A percentile compares a stretch with the other conserved stretches of the same genome.
phyloP scores from a whole-genome alignment of 2,888 invertebrate species.

The Mesoligia furuncula region DNA sequence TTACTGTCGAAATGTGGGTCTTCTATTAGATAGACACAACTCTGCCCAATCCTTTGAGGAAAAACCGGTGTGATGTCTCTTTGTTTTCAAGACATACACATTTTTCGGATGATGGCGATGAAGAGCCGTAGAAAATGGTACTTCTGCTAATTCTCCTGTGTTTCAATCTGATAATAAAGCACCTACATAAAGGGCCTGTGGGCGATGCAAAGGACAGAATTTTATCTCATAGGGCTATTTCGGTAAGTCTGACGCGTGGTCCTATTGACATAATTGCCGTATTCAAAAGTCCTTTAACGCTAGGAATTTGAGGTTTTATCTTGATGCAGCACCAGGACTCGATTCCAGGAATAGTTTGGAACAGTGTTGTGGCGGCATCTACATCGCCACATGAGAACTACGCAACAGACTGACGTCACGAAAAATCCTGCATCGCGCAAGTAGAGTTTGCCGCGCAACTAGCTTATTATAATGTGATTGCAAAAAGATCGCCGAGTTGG shows the following conservation, averaged over 20 bases:
- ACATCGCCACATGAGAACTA: not conserved
- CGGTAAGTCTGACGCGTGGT: slow-evolving; percentile 37
- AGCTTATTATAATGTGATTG: not conserved
- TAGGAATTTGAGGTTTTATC: slow-evolving; percentile 14
- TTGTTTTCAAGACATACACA: not conserved
- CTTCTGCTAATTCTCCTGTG: slow-evolving; percentile 42
- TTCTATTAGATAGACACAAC: not conserved
- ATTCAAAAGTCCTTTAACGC: slow-evolving; percentile 35
- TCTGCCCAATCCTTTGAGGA: not conserved
- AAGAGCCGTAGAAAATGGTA: not conserved
- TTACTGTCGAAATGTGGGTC: not conserved
- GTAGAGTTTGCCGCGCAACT: not conserved
- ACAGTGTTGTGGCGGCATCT: not conserved
- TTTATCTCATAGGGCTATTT: slow-evolving; percentile 56
- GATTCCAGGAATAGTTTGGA: not conserved
- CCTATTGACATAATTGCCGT: slow-evolving; percentile 47
- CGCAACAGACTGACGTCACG: not conserved
- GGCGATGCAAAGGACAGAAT: slow-evolving; percentile 54
- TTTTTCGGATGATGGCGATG: not conserved
- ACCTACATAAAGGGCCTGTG: slow-evolving; percentile 53
- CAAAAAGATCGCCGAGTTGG: not conserved
- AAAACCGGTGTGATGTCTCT: not conserved
- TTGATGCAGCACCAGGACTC: not conserved
- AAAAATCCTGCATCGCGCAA: not conserved
- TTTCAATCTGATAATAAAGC: slow-evolving; percentile 43